Conservation (phyloP, 2,113 vertebrate species). For the Oryzias celebensis region DNA sequence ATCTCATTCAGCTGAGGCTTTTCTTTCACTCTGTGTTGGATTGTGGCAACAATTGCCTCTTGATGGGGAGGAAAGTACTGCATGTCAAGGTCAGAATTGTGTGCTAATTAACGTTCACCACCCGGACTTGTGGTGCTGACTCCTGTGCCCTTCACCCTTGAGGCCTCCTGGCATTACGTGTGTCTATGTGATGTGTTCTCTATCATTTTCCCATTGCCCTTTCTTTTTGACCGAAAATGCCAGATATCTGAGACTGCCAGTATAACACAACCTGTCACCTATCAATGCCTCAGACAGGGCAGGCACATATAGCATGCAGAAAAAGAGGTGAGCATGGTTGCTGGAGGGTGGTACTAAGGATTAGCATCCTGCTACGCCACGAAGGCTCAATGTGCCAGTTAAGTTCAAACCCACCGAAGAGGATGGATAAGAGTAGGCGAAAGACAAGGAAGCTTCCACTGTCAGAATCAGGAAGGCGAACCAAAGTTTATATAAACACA, state of each 20-base stretch:
- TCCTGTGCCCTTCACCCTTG: conserved; percentile 63
- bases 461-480: conserved; percentile 22
- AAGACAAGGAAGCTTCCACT: conserved; percentile 32
- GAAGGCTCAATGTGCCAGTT: conserved; percentile 73
- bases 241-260: conserved; percentile 55
- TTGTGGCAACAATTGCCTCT: conserved; percentile 60
- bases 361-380: conserved; percentile 65
- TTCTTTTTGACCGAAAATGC: conserved; percentile 35
- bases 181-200: conserved; percentile 52
- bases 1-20: conserved; percentile 66
- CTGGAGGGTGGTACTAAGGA: conserved; percentile 42
- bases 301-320: conserved; percentile 59
- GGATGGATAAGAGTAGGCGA: conserved; percentile 47
- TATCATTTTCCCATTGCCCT: conserved; percentile 46
- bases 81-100: conserved; percentile 72
- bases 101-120: conserved; percentile 70
- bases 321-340: conserved; percentile 20
- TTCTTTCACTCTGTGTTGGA: conserved; percentile 51
- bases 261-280: conserved; percentile 44
- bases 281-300: conserved; percentile 49
- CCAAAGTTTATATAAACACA: conserved; percentile 41
- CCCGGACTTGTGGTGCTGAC: conserved; percentile 58
- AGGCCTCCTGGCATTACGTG: conserved; percentile 51
- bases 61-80: conserved; percentile 51
- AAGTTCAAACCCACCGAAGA: conserved; percentile 68